phyloP scores from a whole-genome alignment of 2,888 invertebrate genomes.

The Empis stercorea region DNA sequence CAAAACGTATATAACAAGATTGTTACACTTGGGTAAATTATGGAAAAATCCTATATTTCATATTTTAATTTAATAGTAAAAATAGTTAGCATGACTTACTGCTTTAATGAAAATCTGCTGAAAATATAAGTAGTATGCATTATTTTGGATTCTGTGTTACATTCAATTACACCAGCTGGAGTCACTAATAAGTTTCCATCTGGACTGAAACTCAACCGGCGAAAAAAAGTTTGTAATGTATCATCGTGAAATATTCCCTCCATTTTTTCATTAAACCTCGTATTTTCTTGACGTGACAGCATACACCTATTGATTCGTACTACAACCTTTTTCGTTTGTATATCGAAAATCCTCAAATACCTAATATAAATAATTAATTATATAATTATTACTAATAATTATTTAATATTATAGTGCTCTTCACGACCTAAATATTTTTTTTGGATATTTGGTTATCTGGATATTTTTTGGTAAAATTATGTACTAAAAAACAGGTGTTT shows the following conservation, averaged over 20 bases:
- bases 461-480: too few species aligned
- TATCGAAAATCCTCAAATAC: conserved; percentile 55
- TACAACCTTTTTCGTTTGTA: conserved; percentile 50
- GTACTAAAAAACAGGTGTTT: too few species aligned
- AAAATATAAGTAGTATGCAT: conserved; percentile 45
- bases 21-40: too few species aligned
- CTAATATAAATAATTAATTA: conserved; percentile 31
- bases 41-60: too few species aligned
- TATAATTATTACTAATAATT: background rate
- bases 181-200: conserved; percentile 84
- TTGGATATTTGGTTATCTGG: too few species aligned
- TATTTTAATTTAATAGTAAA: too few species aligned
- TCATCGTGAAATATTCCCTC: conserved; percentile 79
- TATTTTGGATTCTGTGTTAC: conserved; percentile 50
- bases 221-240: conserved; percentile 85
- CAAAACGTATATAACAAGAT: too few species aligned
- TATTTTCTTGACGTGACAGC: conserved; percentile 44
- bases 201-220: conserved; percentile 79
- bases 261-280: conserved; percentile 46
- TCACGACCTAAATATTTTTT: too few species aligned
- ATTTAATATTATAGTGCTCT: too few species aligned
- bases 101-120: conserved; percentile 46
- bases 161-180: conserved; percentile 75
- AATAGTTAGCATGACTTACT: conserved; percentile 33
- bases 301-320: conserved; percentile 49